These are phyloP conservation scores for Ooceraea biroi DNA, from an alignment of 1,140 invertebrate species.

Conservation along the genomic window DNA sequence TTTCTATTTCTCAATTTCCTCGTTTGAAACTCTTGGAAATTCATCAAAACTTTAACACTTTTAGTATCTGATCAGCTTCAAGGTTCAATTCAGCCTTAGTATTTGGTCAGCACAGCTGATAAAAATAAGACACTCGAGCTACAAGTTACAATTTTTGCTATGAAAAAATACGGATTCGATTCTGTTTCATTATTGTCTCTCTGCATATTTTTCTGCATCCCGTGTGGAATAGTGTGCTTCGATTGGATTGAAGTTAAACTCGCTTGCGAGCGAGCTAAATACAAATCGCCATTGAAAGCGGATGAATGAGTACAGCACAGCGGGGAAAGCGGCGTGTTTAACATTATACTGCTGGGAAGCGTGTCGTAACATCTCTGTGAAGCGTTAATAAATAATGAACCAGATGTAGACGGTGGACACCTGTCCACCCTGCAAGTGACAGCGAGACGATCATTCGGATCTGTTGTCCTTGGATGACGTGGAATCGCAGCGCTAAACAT, in stretches of 20 bases:
- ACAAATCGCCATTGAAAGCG: constrained; percentile 66
- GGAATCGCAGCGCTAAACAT: constrained; percentile 25
- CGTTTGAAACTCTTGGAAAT: too few species aligned
- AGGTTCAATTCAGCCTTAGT: too few species aligned
- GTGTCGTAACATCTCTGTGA: constrained; percentile 66
- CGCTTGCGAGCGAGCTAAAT: constrained; percentile 25
- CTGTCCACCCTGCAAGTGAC: constrained; percentile 67
- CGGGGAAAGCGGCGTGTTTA: constrained; percentile 66
- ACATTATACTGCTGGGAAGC: constrained; percentile 68
- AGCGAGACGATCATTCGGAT: constrained; percentile 49
- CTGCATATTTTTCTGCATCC: constrained; percentile 22
- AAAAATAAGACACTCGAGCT: too few species aligned
- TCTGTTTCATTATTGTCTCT: too few species aligned
- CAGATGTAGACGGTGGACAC: constrained; percentile 60
- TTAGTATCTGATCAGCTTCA: too few species aligned
- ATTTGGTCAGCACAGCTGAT: too few species aligned
- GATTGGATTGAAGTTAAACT: constrained; percentile 35
- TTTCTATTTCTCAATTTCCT: too few species aligned
- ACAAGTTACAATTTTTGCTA: too few species aligned
- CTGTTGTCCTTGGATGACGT: constrained; percentile 23
- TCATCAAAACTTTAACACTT: too few species aligned
- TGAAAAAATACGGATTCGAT: too few species aligned
- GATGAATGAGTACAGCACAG: constrained; percentile 71
- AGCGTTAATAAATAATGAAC: constrained; percentile 64
- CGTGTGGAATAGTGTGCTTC: constrained; percentile 30